Percentiles rank a stretch among this genome's conserved stretches.
These are phyloP conservation scores for Adela reaumurella DNA, from an alignment of 2,888 invertebrate species.

Conservation along the genomic window DNA sequence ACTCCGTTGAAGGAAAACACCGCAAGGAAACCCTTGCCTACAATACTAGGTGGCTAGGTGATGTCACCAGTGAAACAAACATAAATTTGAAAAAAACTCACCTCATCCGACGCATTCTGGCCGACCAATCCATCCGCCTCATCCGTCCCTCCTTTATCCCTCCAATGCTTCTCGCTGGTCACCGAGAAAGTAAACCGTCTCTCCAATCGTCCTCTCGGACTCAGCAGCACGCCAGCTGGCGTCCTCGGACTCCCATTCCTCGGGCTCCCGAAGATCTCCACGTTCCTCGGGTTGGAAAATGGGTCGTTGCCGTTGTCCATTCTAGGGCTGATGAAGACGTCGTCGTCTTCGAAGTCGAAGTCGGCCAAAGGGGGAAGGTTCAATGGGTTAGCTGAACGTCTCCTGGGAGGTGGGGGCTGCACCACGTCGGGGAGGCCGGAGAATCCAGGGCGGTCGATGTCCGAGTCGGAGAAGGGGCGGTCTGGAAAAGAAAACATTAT, in stretches of 20 bases:
- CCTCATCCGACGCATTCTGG: constrained; percentile 24
- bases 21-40: no score
- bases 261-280: constrained; percentile 31
- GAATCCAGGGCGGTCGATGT: constrained; percentile 5
- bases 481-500: no score
- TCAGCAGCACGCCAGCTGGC: constrained; percentile 39
- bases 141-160: constrained; percentile 45
- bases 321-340: constrained; percentile 40
- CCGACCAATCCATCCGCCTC: constrained; percentile 28
- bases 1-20: no score
- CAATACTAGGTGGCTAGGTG: no score
- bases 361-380: constrained; percentile 33
- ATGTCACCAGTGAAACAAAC: no score
- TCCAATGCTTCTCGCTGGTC: constrained; percentile 45
- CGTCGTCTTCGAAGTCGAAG: constrained; percentile 37
- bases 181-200: constrained; percentile 39
- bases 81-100: no score
- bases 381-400: constrained; percentile 33
- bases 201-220: constrained; percentile 29
- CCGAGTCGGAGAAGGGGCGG: constrained; percentile 36
- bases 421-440: constrained; percentile 21
- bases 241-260: constrained; percentile 33
- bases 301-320: constrained; percentile 35
- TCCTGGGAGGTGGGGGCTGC: constrained; percentile 16
- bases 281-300: constrained; percentile 29